Base-by-base conservation (phyloP, 1,140 invertebrate species). In the Drosophila ohnishii region DNA sequence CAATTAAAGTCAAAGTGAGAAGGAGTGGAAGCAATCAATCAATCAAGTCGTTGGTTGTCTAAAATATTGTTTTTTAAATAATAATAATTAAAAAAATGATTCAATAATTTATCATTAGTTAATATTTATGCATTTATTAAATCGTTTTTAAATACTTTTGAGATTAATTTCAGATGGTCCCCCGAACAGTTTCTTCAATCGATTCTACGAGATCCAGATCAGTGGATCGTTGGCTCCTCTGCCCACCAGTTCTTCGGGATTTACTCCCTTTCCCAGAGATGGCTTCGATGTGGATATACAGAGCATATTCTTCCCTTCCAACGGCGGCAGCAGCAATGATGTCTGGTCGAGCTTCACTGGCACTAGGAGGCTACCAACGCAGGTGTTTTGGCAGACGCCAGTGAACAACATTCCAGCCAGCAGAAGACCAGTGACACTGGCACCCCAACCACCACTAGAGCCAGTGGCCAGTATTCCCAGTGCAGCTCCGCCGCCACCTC, bases 181-280 rank as follows among this genome's bases (percentile, higher is more conserved):
- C 0, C 59, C 82, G 6, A 63, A 48, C 4, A 84, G 30, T 19
- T 80, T 30, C 30, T 84, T 75, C 14, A 78, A 80, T 62, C 80
- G 84, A 1, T 87, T 69, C 47, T 87, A 55, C 22, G 65, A 66
- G 44, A 37, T 83, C 13, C 13, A 44, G 0, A 16, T 58, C 9
- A 48, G 13, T 39, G 25, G n/a, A 8, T 14, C 39, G 6, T 32
- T 34, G 28, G 25, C 22, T 0, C 45, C 64, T 2, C 19, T 22
- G 0, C 16, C 78, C 2, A 48, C 47, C 0, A 9, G 34, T 25
- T 25, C 51, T 9, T 10, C 42, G 0, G 61, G 39, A 14, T n/a
- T 76, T 2, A 48, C 30, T 48, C 19, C 51, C 0, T 65, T 70
- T 5, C 13, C 58, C 14, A 11, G 35, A 8, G 40, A 51, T 10